Base-by-base conservation (phyloP, 1,140 invertebrate species). In the Mamestra configurata region DNA sequence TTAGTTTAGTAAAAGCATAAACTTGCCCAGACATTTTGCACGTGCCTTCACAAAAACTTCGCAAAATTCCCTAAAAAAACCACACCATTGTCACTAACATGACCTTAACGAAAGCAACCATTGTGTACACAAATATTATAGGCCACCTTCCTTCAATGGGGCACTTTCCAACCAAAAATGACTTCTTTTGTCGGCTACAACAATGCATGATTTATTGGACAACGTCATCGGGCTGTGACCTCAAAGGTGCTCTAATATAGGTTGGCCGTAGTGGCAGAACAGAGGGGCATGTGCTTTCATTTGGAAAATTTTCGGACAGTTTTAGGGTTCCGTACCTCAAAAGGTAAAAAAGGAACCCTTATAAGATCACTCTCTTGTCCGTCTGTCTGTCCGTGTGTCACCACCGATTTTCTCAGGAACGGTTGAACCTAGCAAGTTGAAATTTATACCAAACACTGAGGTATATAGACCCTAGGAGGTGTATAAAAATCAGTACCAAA, bases 191-290 rank as follows among this genome's bases (percentile, higher is more conserved):
- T 92, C 64, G 82, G 78, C 83, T 73, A 80, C 85, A 90, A 92
- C 89, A 92, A 92, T 89, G 85, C 88, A 90, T 92, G 90, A 92
- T 92, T 92, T 92, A 89, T 85, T 85, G 59, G 77, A 70, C 85
- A 84, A 66, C 77, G 83, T 80, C 77, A 81, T 81, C 46, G 18
- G 13, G 77, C 68, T 77, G 55, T 86, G 86, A 82, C 85, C 83
- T 79, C 79, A 79, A 72, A 77, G 66, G 53, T 78, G 79, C 80
- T 72, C 76, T 75, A 70, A 79, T 75, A 82, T 79, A 66, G 78
- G 57, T 11, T 37, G 37, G 43, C 11, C 53, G 57, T 43, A 18
- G 18, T 31, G n/a, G 11, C 13, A 46, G 20, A 57, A 61, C 37
- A 75, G 72, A 76, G 13, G 37, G 20, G 22, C 24, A 40, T 66